Evolutionary conservation across 2,113 vertebrate species (phyloP).

Genomic region (Paralichthys olivaceus): DNA sequence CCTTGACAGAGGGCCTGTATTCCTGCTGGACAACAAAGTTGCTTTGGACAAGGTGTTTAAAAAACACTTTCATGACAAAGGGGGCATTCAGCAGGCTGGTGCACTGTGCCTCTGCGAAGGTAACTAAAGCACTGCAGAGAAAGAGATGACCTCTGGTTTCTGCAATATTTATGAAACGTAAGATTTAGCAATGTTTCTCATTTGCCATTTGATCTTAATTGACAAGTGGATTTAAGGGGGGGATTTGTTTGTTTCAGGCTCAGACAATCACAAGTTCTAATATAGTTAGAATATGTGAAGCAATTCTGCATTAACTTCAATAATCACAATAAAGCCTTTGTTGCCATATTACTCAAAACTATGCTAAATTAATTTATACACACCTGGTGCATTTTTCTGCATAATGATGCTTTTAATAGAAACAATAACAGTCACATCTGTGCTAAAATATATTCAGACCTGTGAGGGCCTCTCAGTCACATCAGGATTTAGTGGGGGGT

Average conservation of each 20-base stretch:
- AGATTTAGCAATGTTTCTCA: constrained; percentile 24
- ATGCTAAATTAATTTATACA: constrained; percentile 16
- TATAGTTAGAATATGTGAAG: constrained; percentile 25
- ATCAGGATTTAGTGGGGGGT: neutral
- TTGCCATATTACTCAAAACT: constrained; percentile 21
- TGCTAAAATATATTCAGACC: constrained; percentile 1
- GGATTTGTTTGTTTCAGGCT: constrained; percentile 22
- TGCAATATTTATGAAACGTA: constrained; percentile 27
- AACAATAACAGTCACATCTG: neutral
- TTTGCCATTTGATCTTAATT: neutral
- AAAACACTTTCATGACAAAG: neutral
- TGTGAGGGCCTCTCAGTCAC: neutral
- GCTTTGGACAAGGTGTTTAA: constrained; percentile 3
- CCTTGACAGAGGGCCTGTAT: neutral
- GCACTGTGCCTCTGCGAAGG: neutral
- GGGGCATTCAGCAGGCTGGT: neutral
- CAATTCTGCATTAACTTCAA: constrained; percentile 2
- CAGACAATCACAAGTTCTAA: constrained; percentile 62
- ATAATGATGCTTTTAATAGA: constrained; percentile 24
- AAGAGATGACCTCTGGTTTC: constrained; percentile 2
- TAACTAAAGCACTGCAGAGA: constrained; percentile 26
- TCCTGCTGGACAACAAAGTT: neutral
- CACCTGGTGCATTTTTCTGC: neutral
- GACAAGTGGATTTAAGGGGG: constrained; percentile 7
- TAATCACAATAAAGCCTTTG: constrained; percentile 41